Evolutionary conservation across 2,888 invertebrate species (phyloP).

Genomic region (Volucella bombylans): DNA sequence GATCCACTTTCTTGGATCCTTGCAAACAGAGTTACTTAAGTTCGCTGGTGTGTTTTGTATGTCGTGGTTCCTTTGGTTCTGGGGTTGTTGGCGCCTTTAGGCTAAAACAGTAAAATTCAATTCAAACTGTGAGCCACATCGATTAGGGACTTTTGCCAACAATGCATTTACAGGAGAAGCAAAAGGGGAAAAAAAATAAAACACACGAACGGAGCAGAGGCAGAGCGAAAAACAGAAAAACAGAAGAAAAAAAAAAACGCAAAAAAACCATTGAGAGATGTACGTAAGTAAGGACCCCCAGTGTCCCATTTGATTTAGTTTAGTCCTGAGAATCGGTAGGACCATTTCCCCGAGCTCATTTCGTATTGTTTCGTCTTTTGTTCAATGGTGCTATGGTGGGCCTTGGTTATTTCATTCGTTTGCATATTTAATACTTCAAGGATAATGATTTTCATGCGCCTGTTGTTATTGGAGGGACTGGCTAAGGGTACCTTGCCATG

Average conservation of each 20-base stretch:
- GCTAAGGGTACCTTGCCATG: constrained; percentile 34
- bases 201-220: neutral
- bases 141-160: constrained; percentile 72
- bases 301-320: constrained; percentile 41
- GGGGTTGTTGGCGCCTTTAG: constrained; percentile 64
- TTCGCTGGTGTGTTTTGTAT: neutral
- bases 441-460: constrained; percentile 68
- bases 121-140: constrained; percentile 70
- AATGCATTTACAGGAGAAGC: constrained; percentile 62
- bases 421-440: constrained; percentile 72
- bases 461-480: constrained; percentile 40
- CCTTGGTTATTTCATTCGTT: constrained; percentile 61
- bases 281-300: constrained; percentile 22
- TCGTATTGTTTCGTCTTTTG: constrained; percentile 63
- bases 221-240: neutral
- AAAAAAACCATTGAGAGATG: too few species aligned
- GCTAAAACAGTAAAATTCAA: constrained; percentile 70
- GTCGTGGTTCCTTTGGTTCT: too few species aligned
- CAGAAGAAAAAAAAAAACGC: constrained; percentile 1
- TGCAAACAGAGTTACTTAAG: constrained; percentile 66
- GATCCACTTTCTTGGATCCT: constrained; percentile 28
- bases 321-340: constrained; percentile 37
- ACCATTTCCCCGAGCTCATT: constrained; percentile 71
- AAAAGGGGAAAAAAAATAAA: constrained; percentile 12
- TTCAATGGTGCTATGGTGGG: constrained; percentile 17